phyloP scores from a whole-genome alignment of 2,797 vertebrate genomes.

The Neolamprologus multifasciatus region DNA sequence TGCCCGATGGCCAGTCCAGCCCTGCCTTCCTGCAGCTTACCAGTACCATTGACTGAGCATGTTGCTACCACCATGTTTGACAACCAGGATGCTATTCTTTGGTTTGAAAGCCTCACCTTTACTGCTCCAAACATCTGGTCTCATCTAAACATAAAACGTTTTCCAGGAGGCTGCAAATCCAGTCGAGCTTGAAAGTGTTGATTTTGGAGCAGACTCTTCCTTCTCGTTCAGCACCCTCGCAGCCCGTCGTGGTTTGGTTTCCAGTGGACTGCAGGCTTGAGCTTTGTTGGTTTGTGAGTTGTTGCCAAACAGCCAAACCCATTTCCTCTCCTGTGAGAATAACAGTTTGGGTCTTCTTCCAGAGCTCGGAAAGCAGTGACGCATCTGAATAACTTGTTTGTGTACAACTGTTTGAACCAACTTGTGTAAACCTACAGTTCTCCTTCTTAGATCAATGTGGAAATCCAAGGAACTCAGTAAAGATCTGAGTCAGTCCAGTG shows the following conservation, averaged over 20 bases:
- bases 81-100: too few species aligned
- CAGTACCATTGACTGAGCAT: not conserved
- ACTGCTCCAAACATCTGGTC: not conserved
- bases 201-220: not conserved
- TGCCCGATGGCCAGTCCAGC: too few species aligned
- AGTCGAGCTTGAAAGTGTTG: not conserved
- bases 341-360: not conserved
- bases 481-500: not conserved
- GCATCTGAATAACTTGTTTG: rapidly evolving
- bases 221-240: not conserved
- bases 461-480: too few species aligned
- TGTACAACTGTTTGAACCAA: not conserved
- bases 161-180: not conserved
- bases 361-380: not conserved
- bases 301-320: not conserved
- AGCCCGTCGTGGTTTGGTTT: not conserved
- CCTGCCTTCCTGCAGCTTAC: rapidly evolving
- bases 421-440: not conserved
- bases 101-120: not conserved
- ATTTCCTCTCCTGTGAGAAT: not conserved
- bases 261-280: not conserved
- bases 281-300: not conserved
- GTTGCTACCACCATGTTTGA: not conserved
- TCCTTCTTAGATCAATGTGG: not conserved
- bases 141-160: rapidly evolving